A percentile compares a stretch with the other conserved stretches of the same genome.
These are phyloP conservation scores for Elysia chlorotica DNA, from an alignment of 1,140 invertebrate genomes.

Conservation along the genomic window DNA sequence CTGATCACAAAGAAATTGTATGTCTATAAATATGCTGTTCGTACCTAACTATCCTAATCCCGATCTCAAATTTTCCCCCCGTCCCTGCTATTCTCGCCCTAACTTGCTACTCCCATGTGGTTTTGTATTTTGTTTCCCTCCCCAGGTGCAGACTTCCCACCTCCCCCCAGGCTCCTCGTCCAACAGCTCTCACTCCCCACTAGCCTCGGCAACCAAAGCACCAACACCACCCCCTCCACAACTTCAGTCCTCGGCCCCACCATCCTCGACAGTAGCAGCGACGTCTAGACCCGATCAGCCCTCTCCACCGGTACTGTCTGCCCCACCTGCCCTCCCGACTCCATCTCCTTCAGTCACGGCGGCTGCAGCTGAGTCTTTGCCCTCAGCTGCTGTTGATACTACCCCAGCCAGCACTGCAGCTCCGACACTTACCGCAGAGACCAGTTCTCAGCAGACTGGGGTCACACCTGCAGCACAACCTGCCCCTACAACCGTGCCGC, in stretches of 20 bases:
- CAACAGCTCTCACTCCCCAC: slow-evolving; percentile 23
- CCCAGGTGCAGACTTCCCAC: slow-evolving; percentile 23
- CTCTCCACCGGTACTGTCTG: too few relatives aligned
- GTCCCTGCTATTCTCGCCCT: too few relatives aligned
- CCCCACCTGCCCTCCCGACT: too few relatives aligned
- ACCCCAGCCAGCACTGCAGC: too few relatives aligned
- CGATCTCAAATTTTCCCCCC: not conserved
- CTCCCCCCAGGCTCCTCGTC: slow-evolving; percentile 34
- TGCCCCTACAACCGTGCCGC: too few relatives aligned
- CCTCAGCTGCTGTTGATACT: too few relatives aligned
- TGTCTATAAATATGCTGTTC: not conserved
- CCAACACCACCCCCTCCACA: not conserved
- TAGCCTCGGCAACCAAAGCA: slow-evolving; percentile 3
- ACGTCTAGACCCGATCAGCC: too few relatives aligned
- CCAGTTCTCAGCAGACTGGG: too few relatives aligned
- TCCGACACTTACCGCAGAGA: too few relatives aligned
- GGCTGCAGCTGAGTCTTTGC: too few relatives aligned
- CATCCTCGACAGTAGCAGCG: not conserved
- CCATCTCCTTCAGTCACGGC: not conserved
- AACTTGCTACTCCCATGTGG: not conserved
- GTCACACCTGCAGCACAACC: too few relatives aligned
- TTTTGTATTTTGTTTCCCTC: not conserved
- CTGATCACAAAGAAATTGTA: not conserved
- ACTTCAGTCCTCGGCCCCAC: not conserved
- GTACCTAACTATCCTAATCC: not conserved